A percentile compares a stretch with the other conserved stretches of the same genome.
Conservation (phyloP, 2,113 vertebrate genomes). For the Xenopus borealis region DNA sequence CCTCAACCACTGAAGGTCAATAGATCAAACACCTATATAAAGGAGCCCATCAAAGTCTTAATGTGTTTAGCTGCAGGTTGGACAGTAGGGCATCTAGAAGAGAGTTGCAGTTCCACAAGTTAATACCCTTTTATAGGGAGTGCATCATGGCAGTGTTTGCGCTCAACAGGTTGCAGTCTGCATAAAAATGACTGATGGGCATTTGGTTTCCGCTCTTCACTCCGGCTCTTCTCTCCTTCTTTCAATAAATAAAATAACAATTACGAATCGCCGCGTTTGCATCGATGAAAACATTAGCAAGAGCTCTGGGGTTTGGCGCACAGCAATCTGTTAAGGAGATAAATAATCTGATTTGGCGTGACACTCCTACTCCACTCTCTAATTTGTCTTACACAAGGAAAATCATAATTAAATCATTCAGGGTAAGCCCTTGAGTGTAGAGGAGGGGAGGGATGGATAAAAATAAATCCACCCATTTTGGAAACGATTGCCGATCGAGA, state of each 20-base stretch:
- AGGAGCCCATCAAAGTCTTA: too few species aligned
- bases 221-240: neutral
- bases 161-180: too few species aligned
- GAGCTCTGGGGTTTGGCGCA: constrained; percentile 78
- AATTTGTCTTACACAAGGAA: constrained; percentile 91
- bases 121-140: too few species aligned
- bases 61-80: too few species aligned
- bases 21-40: too few species aligned
- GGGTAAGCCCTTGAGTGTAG: constrained; percentile 80
- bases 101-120: too few species aligned
- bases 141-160: too few species aligned
- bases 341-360: constrained; percentile 93
- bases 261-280: neutral
- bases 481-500: constrained; percentile 70
- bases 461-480: constrained; percentile 64
- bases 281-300: constrained; percentile 28
- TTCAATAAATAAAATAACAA: constrained; percentile 23
- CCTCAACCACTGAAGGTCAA: too few species aligned
- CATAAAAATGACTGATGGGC: too few species aligned
- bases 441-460: constrained; percentile 50
- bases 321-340: constrained; percentile 90
- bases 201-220: neutral
- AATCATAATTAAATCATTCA: constrained; percentile 97
- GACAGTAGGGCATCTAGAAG: too few species aligned
- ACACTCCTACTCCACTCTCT: constrained; percentile 84